phyloP scores from a whole-genome alignment of 2,888 invertebrate species.

The Agonopterix arenella region DNA sequence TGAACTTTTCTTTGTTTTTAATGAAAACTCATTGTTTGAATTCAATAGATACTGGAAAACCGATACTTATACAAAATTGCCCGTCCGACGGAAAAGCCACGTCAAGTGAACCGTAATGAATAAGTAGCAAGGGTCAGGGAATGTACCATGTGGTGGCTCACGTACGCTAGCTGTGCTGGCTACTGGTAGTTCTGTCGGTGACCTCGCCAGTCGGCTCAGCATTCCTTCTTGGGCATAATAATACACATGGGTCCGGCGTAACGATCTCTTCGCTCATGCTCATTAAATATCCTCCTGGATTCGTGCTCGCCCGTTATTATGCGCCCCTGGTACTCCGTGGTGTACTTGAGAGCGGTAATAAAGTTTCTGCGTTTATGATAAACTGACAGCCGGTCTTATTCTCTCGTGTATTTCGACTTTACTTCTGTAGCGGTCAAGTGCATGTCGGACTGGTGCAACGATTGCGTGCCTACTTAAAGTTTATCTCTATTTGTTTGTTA shows the following conservation, averaged over 20 bases:
- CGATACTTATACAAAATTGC: no score
- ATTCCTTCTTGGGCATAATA: slow-evolving; percentile 73
- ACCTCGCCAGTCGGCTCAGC: slow-evolving; percentile 45
- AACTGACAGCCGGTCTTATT: neutral
- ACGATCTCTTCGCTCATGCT: slow-evolving; percentile 57
- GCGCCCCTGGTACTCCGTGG: slow-evolving; percentile 29
- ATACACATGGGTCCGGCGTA: slow-evolving; percentile 65
- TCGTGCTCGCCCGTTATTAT: slow-evolving; percentile 38
- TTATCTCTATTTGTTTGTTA: no score
- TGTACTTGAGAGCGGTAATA: slow-evolving; percentile 15
- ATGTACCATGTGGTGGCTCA: slow-evolving; percentile 23
- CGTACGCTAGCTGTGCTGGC: slow-evolving; percentile 27
- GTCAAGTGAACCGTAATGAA: slow-evolving; percentile 9
- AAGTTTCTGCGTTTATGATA: slow-evolving; percentile 10
- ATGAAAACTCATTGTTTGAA: no score
- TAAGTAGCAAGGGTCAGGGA: slow-evolving; percentile 41
- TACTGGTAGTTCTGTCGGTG: slow-evolving; percentile 56
- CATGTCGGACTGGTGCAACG: no score
- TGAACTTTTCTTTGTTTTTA: no score
- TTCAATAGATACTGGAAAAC: no score
- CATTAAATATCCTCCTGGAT: slow-evolving; percentile 55
- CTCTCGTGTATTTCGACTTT: no score
- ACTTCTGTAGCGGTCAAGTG: no score
- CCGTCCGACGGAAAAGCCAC: neutral
- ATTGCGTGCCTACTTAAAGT: no score